These are phyloP conservation scores for Serilophus lunatus DNA, from an alignment of 2,113 vertebrate genomes.

Conservation along the genomic window DNA sequence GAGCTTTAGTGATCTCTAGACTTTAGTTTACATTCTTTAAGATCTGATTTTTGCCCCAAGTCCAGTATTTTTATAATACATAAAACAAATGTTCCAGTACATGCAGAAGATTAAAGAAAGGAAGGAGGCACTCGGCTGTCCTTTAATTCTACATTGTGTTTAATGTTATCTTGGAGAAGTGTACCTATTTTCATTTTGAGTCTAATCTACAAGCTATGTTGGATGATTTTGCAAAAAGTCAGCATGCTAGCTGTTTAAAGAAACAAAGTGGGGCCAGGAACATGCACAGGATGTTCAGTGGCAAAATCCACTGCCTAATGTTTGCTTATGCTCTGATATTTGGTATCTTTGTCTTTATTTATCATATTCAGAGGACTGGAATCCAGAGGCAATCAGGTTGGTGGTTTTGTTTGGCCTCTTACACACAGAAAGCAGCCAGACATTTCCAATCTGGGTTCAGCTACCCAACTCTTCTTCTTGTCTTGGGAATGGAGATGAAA, in stretches of 20 bases:
- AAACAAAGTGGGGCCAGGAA: constrained; percentile 4
- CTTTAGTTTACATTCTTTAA: constrained; percentile 42
- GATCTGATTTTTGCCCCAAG: constrained; percentile 30
- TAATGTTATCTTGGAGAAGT: constrained; percentile 35
- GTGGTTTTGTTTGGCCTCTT: background rate
- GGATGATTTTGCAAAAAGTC: background rate
- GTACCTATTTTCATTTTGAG: constrained; percentile 38
- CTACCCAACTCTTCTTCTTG: background rate
- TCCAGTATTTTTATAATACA: constrained; percentile 53
- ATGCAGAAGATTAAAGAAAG: constrained; percentile 45
- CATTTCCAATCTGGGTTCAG: background rate
- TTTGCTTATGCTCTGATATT: background rate
- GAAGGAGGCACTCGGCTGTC: background rate
- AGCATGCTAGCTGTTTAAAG: background rate
- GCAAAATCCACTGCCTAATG: background rate
- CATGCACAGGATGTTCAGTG: background rate
- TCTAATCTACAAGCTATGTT: background rate
- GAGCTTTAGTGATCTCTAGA: constrained; percentile 1
- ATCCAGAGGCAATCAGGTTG: background rate
- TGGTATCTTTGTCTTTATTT: constrained; percentile 2
- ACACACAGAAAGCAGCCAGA: background rate
- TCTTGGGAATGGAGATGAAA: constrained; percentile 22
- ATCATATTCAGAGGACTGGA: background rate
- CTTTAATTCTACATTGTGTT: constrained; percentile 50
- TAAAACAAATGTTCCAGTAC: constrained; percentile 54